Conservation (phyloP, 2,113 vertebrate species). For the Bufo gargarizans region DNA sequence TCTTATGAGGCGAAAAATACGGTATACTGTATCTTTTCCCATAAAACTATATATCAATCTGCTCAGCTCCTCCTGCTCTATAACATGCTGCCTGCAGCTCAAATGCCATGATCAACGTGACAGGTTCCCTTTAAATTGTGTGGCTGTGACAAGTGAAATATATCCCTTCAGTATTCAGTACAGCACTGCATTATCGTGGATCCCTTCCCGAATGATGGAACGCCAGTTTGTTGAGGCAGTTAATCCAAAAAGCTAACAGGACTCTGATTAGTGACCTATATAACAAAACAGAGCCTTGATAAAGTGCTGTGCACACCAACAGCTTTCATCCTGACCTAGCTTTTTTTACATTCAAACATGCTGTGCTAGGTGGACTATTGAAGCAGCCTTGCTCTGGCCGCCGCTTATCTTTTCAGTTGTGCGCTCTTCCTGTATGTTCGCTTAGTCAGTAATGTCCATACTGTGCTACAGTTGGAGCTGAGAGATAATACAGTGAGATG, state of each 20-base stretch:
- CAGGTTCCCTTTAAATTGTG: too few species aligned
- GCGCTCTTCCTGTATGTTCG: conserved; percentile 34
- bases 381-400: not conserved
- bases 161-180: not conserved
- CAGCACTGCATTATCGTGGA: not conserved
- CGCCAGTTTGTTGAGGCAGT: not conserved
- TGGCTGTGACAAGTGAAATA: not conserved
- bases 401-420: conserved; percentile 30
- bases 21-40: too few species aligned
- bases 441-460: conserved; percentile 19
- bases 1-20: too few species aligned
- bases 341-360: conserved; percentile 36
- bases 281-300: conserved; percentile 25
- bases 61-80: too few species aligned
- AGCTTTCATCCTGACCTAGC: conserved; percentile 27
- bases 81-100: too few species aligned
- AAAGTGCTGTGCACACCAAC: conserved; percentile 20
- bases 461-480: conserved; percentile 36
- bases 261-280: conserved; percentile 18
- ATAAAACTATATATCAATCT: too few species aligned
- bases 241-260: conserved; percentile 17
- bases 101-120: too few species aligned
- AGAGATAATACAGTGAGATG: conserved; percentile 49
- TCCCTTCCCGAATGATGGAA: not conserved
- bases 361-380: conserved; percentile 47